Percentiles rank a stretch among this genome's conserved stretches.
Conservation (phyloP, 2,888 invertebrate species). For the Marronus borbonicus region DNA sequence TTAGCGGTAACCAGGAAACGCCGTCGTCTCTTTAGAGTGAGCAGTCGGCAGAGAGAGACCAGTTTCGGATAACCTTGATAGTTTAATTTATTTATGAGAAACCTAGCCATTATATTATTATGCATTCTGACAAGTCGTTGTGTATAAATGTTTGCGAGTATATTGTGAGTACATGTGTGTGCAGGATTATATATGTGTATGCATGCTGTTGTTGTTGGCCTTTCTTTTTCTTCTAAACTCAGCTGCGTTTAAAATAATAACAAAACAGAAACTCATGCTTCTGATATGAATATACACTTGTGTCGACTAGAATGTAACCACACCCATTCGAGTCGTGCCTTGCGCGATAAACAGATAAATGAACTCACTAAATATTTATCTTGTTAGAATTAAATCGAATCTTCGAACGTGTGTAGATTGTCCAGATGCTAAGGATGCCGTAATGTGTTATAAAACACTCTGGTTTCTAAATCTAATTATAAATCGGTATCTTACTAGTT, state of each 20-base stretch:
- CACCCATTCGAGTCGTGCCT: too few species aligned
- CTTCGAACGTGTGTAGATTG: too few species aligned
- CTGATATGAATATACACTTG: conserved; percentile 15
- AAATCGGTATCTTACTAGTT: too few species aligned
- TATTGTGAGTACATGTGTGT: background rate
- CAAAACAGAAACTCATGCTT: conserved; percentile 5
- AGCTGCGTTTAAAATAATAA: conserved; percentile 19
- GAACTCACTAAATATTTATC: too few species aligned
- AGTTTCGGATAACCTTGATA: conserved; percentile 68
- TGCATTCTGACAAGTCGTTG: conserved; percentile 62
- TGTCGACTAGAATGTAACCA: too few species aligned
- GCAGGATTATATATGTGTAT: background rate
- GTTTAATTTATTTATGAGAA: conserved; percentile 68
- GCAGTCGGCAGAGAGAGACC: conserved; percentile 55
- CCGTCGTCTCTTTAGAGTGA: conserved; percentile 59
- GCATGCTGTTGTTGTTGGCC: conserved; percentile 57
- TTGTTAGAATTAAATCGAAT: too few species aligned
- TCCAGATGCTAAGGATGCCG: too few species aligned
- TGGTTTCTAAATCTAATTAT: too few species aligned
- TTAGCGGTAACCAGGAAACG: conserved; percentile 60
- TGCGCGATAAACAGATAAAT: background rate
- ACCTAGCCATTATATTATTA: conserved; percentile 68
- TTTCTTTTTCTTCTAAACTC: conserved; percentile 58
- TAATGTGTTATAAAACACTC: too few species aligned
- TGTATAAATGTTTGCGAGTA: background rate